These are phyloP conservation scores for Athene noctua DNA, from an alignment of 2,113 vertebrate species.

Conservation along the genomic window DNA sequence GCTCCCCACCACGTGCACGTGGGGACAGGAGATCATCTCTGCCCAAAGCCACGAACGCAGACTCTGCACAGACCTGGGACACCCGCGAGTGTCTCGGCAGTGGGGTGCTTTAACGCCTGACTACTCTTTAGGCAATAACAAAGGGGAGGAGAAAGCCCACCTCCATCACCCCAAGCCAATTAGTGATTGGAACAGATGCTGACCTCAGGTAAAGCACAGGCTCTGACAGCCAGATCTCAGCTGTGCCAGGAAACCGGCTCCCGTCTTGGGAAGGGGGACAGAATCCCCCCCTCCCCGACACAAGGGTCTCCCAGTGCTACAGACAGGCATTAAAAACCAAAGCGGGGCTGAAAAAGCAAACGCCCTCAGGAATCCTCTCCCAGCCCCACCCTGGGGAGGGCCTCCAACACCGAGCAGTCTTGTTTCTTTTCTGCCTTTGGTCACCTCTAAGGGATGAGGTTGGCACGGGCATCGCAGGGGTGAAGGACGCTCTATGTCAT, in stretches of 20 bases:
- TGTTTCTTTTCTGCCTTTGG: not conserved
- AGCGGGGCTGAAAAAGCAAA: not conserved
- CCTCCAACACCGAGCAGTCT: not conserved
- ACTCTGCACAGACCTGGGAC: not conserved
- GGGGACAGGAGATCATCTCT: not conserved
- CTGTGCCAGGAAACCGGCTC: not conserved
- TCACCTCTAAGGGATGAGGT: not conserved
- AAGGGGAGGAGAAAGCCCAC: not conserved
- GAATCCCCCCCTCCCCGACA: not conserved
- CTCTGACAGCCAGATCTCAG: not conserved
- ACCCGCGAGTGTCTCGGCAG: not conserved
- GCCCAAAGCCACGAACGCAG: not conserved
- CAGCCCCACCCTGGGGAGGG: not conserved
- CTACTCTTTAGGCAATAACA: not conserved
- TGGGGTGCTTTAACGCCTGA: not conserved
- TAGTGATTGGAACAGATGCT: not conserved
- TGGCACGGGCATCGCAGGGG: not conserved
- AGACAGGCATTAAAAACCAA: not conserved
- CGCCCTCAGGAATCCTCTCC: not conserved
- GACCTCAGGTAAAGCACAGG: not conserved
- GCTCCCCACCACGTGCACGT: rapidly evolving
- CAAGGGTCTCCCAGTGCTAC: not conserved
- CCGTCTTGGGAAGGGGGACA: not conserved
- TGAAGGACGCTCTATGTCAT: not conserved
- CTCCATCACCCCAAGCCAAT: not conserved